Base-by-base conservation (phyloP, 2,113 vertebrate species). In the Myodes glareolus region DNA sequence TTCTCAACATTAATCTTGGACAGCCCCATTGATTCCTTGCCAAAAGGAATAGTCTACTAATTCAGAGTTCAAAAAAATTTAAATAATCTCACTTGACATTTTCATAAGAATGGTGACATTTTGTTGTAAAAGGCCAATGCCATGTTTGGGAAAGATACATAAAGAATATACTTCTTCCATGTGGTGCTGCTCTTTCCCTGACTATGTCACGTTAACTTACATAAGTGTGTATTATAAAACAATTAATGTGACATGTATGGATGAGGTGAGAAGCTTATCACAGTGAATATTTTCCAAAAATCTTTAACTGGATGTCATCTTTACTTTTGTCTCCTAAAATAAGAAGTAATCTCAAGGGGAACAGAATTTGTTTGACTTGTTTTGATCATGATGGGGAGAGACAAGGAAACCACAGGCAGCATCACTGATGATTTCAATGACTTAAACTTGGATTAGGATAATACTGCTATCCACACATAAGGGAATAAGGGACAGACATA, bases 71-170 rank as follows among this genome's bases (percentile, higher is more conserved):
- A 55, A 84, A 84, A 39, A 84, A 17, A 42, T 16, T 87, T 87
- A 27, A 96, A 81, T 97, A 94, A 89, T 58, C 65, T 92, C 29
- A 77, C 88, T 97, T 95, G 92, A 96, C 72, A 89, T 96, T 84
- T n/a, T 97, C 29, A 91, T 50, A 33, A 29, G 67, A 88, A 92
- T 50, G 73, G 58, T 88, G 2, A 63, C 58, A 16, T 31, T 91
- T 94, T 92, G 5, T 82, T 96, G 50, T 87, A 50, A 88, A 84
- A 39, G 47, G 1, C 14, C 29, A 82, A 70, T 55, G 1, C 16
- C 31, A 50, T 50, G 29, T 47, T 52, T 4, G 1, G 7, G 2
- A 50, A 2, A 1, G 3, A 6, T 17, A 9, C 1, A 11, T 89
- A 50, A 91, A 94, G 63, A 11, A 82, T 52, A 92, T 42, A 1